Conservation (phyloP, 2,113 vertebrate genomes). For the Malaclemys terrapin region DNA sequence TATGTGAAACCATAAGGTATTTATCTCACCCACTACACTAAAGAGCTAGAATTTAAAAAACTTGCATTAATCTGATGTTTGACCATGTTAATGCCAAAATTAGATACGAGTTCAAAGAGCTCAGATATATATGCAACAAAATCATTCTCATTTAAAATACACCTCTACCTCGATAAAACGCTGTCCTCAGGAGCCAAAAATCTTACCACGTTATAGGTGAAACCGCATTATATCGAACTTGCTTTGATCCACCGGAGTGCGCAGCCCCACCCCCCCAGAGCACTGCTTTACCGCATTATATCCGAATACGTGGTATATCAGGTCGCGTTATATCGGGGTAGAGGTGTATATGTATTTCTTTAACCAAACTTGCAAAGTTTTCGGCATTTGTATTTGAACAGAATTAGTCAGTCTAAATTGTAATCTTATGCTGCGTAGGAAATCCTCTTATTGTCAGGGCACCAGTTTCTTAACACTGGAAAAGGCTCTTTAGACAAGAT, state of each 20-base stretch:
- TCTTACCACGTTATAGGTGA: no score
- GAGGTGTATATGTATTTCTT: background rate
- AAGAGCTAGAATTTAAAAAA: fast-evolving
- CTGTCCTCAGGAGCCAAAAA: no score
- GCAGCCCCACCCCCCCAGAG: no score
- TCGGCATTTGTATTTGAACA: background rate
- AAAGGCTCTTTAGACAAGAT: background rate
- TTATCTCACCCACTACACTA: background rate
- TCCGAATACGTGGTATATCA: no score
- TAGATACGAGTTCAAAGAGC: background rate
- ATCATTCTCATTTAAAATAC: background rate
- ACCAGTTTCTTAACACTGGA: background rate
- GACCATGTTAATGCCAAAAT: background rate
- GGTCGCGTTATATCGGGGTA: no score
- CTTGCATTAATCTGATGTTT: fast-evolving
- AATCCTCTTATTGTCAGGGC: background rate
- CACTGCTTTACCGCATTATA: no score
- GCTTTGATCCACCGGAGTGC: no score
- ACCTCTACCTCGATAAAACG: no score
- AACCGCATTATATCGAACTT: no score
- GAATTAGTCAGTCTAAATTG: background rate
- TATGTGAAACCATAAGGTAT: background rate
- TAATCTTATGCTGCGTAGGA: fast-evolving
- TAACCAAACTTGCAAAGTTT: background rate
- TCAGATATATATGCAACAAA: background rate